Base-by-base conservation (phyloP, 2,888 invertebrate genomes). In the Lamellibrachia satsuma region DNA sequence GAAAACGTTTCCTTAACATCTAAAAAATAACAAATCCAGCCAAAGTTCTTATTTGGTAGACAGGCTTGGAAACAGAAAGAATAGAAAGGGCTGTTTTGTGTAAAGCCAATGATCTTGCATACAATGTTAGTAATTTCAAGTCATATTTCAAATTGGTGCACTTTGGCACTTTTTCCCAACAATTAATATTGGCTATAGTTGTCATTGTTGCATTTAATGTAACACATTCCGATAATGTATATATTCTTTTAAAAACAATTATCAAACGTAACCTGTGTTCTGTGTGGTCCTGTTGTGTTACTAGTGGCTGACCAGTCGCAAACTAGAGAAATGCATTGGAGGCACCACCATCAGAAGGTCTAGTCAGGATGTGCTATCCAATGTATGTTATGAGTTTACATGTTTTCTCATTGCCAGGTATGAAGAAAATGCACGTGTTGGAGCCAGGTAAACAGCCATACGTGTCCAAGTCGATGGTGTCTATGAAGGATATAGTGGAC, bases 401-500 rank as follows among this genome's bases (percentile, higher is more conserved):
- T 22, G 15, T 75, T 75, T 8, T n/a, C 75, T 15, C 75, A 75
- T 15, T 22, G 22, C 75, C 92, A 94, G 94, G 93, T 27, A 92
- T 11, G 52, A 94, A 94, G 92, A 51, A 90, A 92, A 92, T 91
- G 27, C 94, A 94, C 91, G 92, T 75, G 8, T 93, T 94, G 52
- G 94, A 94, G 93, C 93, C 94, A 7, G 92, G 92, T 92, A 94
- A 94, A 92, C 93, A 94, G 92, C 94, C 94, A 11, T 93, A 92
- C 57, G 94, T 95, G 39, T 94, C 95, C 4, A 93, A 94, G 0
- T 92, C 92, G 22, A 94, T 94, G 92, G 95, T 96, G 7, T 94
- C 94, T 52, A 52, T 94, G 92, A 52, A 92, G 3, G 94, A 94
- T 27, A 93, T 91, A 27, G 94, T 93, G 4, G 94, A 94, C 90